Evolutionary conservation across 2,113 vertebrate genomes (phyloP).

Genomic region (Oncorhynchus gorbuscha): DNA sequence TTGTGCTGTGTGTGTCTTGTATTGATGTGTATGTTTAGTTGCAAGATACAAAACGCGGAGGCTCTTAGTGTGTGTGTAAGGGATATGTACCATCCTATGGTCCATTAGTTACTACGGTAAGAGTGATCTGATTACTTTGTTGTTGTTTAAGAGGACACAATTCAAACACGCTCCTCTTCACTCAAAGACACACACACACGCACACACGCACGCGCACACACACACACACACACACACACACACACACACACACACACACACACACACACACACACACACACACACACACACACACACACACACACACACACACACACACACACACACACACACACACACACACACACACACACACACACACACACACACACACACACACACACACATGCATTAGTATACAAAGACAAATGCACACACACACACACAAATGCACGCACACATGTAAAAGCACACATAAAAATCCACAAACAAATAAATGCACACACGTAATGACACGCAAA

Average conservation of each 20-base stretch:
- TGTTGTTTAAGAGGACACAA: conserved; percentile 58
- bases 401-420: no score
- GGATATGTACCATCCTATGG: conserved; percentile 22
- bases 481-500: conserved; percentile 30
- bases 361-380: no score
- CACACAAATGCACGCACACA: neutral
- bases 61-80: conserved; percentile 25
- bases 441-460: conserved; percentile 15
- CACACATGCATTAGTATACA: conserved; percentile 10
- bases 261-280: neutral
- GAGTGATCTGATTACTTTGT: conserved; percentile 63
- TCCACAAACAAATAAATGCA: neutral
- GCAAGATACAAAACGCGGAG: conserved; percentile 42
- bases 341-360: no score
- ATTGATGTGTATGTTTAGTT: conserved; percentile 25
- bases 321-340: neutral
- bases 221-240: no score
- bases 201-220: no score
- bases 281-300: no score
- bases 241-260: neutral
- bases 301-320: neutral
- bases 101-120: conserved; percentile 48
- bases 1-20: neutral
- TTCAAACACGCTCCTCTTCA: conserved; percentile 57
- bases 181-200: conserved; percentile 21